Evolutionary conservation across 2,797 vertebrate genomes (phyloP), one percentile per base, ranked within the genome.

Genomic region (Spinibarbus caldwelli): DNA sequence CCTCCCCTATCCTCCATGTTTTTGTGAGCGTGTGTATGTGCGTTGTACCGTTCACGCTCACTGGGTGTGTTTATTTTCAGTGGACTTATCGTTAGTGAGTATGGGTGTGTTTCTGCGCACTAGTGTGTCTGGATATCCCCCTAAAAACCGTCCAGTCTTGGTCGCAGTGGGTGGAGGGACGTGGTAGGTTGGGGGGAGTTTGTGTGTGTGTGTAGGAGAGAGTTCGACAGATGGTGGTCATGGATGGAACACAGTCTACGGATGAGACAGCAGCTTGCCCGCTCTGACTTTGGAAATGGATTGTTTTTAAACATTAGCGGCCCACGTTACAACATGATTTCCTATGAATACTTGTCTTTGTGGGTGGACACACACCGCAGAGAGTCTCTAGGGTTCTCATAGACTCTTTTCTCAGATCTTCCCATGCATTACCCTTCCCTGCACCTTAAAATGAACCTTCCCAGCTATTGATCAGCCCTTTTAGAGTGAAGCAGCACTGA

Each of bases 271-370:
- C 82, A 88, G 43, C 49, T 72, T 84, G 84, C n/a, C 64, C 6
- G 2, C 45, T 67, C 73, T 10, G 23, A 62, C 64, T 78, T 66
- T 89, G 87, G 85, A 91, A 91, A 84, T n/a, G 2, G 26, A 70
- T 70, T 72, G 84, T 80, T 85, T 85, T 64, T 71, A 88, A 88
- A 78, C 88, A 91, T 79, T 57, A 86, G 82, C 91, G 89, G 89
- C 92, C 93, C 91, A 94, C 93, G 87, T 90, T 88, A 52, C 78
- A 87, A 85, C 86, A 87, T 84, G 88, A 91, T 89, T 92, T 91
- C 84, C 76, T 91, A 91, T 88, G 89, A 91, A 93, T 93, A 92
- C 92, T 91, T 94, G 89, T 36, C 57, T 92, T 93, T 93, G 92
- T 94, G 91, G 93, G 92, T 47, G 36, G 78, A n/a, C n/a, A 84